phyloP scores from a whole-genome alignment of 35 echinoderm and acorn worm species.

The Apostichopus japonicus region DNA sequence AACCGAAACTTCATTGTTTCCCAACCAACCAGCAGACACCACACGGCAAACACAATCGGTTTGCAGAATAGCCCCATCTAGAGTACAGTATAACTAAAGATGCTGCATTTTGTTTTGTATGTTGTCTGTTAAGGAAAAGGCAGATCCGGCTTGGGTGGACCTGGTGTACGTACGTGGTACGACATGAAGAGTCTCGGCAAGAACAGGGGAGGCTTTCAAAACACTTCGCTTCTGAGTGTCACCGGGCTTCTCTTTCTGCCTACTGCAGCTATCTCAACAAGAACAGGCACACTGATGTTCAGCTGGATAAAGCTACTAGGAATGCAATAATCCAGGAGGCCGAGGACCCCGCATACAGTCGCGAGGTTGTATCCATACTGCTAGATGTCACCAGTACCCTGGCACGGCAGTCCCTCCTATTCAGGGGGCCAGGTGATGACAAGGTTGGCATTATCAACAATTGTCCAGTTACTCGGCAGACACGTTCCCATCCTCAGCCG shows the following conservation, averaged over 20 bases:
- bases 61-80: background rate
- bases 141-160: constrained; percentile 33
- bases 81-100: constrained; percentile 9
- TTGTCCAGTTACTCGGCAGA: constrained; percentile 4
- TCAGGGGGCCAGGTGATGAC: constrained; percentile 6
- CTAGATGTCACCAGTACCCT: constrained; percentile 36
- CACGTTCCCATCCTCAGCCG: background rate
- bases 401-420: constrained; percentile 12
- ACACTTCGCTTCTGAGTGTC: constrained; percentile 42
- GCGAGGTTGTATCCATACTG: constrained; percentile 38
- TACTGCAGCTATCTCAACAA: constrained; percentile 23
- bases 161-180: constrained; percentile 31
- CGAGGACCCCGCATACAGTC: background rate
- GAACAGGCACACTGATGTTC: constrained; percentile 12
- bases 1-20: constrained; percentile 19
- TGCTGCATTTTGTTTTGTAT: background rate
- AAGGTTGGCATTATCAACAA: no score
- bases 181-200: constrained; percentile 4
- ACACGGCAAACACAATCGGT: background rate
- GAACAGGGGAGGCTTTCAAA: background rate
- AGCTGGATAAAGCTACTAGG: constrained; percentile 30
- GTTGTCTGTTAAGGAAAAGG: constrained; percentile 31
- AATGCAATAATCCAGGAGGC: constrained; percentile 21
- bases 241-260: constrained; percentile 2
- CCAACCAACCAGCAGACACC: background rate